Evolutionary conservation across 2,888 invertebrate species (phyloP), one percentile per base, ranked within the genome.

Genomic region (Oscheius sp.): DNA sequence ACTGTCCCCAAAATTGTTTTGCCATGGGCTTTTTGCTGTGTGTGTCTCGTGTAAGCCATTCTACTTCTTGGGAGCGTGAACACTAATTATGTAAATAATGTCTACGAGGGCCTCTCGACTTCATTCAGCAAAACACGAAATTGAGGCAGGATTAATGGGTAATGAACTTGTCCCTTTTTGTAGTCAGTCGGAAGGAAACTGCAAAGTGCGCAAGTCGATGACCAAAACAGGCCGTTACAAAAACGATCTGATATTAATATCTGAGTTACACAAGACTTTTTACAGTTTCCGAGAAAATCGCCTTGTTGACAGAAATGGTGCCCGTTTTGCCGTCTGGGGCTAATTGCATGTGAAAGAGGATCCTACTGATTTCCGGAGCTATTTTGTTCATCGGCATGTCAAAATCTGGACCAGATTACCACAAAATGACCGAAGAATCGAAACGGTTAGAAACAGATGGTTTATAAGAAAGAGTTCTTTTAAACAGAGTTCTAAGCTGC

Each of bases 41-140:
- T 42, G 42, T 42, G 21, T 32, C 21, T 48, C 29, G 29, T 51
- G 65, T 65, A 65, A 65, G 65, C 51, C 65, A 55, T 55, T 65
- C 33, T 48, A 33, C 37, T 60, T 37, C 65, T 48, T 50, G 50
- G 32, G 65, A 65, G 55, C 37, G 55, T 68, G 55, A 68, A 68
- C 55, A 55, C 55, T 68, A 68, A 68, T 68, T 55, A 68, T 68
- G 68, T 68, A 68, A 68, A 68, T 68, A 68, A 68, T 55, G 68
- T 53, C 55, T 68, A 42, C 55, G 68, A 68, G 21, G 55, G 32
- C 55, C 32, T 55, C 37, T 37, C 55, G n/a, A 9, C 55, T 35
- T 42, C n/a, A 35, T 63, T 47, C 63, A 29, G 21, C 42, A 37
- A 55, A 35, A 55, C n/a, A 32, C 53, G n/a, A 68, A 68, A 55